Percentiles rank a stretch among this genome's conserved stretches.
Evolutionary conservation across 1,140 invertebrate genomes (phyloP).

Genomic region (Aricia agestis): DNA sequence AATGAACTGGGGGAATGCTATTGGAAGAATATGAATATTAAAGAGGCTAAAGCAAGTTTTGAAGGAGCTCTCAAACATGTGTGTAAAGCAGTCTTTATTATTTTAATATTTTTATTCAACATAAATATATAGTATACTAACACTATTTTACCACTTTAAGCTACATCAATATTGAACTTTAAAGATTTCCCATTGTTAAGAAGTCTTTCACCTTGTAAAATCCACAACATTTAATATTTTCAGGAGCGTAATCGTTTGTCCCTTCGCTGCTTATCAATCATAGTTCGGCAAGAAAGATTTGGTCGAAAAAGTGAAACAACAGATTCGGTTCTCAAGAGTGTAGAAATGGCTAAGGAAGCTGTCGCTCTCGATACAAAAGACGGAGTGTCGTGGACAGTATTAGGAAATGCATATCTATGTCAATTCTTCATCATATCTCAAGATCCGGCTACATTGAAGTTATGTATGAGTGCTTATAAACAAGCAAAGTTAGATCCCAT

Average conservation of each 20-base stretch:
- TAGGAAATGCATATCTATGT: conserved; percentile 91
- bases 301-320: conserved; percentile 75
- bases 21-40: conserved; percentile 90
- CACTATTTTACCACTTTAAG: too few relatives aligned
- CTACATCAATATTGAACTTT: too few relatives aligned
- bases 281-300: conserved; percentile 82
- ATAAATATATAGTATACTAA: too few relatives aligned
- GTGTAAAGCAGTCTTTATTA: conserved; percentile 41
- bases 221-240: conserved; percentile 32
- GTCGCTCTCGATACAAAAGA: conserved; percentile 88
- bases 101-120: too few relatives aligned
- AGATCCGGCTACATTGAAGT: conserved; percentile 83
- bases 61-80: conserved; percentile 88
- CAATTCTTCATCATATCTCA: conserved; percentile 87
- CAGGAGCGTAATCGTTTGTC: conserved; percentile 88
- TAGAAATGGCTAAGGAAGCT: conserved; percentile 89
- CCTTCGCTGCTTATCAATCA: conserved; percentile 89
- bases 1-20: conserved; percentile 93
- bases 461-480: conserved; percentile 87
- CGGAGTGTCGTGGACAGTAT: conserved; percentile 89
- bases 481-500: conserved; percentile 88
- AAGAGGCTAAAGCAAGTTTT: conserved; percentile 91
- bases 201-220: too few relatives aligned
- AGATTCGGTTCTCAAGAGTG: conserved; percentile 83
- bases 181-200: too few relatives aligned